Evolutionary conservation across 2,797 vertebrate species (phyloP).

Genomic region (Otolemur crassicaudatus): DNA sequence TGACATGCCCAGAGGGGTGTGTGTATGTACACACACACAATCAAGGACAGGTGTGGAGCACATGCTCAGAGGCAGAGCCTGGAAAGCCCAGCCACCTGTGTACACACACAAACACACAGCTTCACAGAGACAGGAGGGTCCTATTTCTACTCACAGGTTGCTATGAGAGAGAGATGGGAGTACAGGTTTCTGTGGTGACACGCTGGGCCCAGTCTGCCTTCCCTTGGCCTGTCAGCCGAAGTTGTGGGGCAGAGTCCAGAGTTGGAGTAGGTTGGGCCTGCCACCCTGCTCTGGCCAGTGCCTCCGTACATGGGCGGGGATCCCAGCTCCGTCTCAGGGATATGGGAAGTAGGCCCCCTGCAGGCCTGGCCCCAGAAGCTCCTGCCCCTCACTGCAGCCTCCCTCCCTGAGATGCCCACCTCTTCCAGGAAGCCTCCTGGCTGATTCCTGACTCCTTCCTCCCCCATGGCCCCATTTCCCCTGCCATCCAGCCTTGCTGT

Average conservation of each 20-base stretch:
- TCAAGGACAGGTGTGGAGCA: not conserved
- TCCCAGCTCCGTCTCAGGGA: not conserved
- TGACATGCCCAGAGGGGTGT: not conserved
- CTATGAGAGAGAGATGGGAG: not conserved
- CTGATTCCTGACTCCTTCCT: too few species aligned
- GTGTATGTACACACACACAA: not conserved
- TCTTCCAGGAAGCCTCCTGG: not conserved
- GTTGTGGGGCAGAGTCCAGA: constrained; percentile 74
- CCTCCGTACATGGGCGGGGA: not conserved
- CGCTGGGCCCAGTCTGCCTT: not conserved
- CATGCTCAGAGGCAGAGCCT: not conserved
- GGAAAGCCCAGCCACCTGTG: not conserved
- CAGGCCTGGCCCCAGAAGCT: not conserved
- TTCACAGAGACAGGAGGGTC: not conserved
- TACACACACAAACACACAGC: not conserved
- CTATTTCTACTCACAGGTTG: constrained; percentile 47
- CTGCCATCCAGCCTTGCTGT: not conserved
- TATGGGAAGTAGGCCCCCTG: not conserved
- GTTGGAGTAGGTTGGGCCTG: not conserved
- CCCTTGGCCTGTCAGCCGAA: not conserved
- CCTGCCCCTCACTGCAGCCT: not conserved
- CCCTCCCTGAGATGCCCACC: not conserved
- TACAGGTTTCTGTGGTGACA: not conserved
- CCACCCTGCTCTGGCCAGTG: not conserved
- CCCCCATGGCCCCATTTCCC: not conserved